phyloP scores from a whole-genome alignment of 2,113 vertebrate genomes.

The Pongo pygmaeus region DNA sequence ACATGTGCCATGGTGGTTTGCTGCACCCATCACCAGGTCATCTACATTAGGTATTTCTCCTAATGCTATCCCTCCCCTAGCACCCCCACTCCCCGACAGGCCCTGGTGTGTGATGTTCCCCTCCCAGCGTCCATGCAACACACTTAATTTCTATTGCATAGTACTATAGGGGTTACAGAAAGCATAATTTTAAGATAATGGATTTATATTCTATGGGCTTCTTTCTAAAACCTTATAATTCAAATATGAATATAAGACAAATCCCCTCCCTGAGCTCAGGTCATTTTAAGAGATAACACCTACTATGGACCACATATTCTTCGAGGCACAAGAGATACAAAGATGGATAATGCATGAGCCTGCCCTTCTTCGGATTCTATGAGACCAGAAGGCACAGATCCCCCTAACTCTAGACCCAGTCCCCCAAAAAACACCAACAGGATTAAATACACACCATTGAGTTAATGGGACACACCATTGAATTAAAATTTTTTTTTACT shows the following conservation, averaged over 20 bases:
- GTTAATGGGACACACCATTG: neutral
- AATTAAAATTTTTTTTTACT: neutral
- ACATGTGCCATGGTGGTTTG: too few species aligned
- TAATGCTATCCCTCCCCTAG: too few species aligned
- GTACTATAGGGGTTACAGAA: neutral
- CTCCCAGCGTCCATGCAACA: neutral
- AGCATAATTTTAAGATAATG: slow-evolving; percentile 57
- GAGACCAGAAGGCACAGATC: neutral
- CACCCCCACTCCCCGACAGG: too few species aligned
- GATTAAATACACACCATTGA: neutral
- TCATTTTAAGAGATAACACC: slow-evolving; percentile 46
- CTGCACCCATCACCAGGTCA: too few species aligned
- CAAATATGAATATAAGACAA: slow-evolving; percentile 15
- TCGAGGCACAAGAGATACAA: neutral
- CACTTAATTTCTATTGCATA: slow-evolving; percentile 30
- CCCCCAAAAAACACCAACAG: neutral
- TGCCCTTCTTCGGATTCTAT: neutral
- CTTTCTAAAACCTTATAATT: slow-evolving; percentile 54
- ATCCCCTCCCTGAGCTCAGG: neutral
- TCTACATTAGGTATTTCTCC: too few species aligned
- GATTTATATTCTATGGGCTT: slow-evolving; percentile 23
- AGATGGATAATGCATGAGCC: neutral
- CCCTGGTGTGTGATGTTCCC: too few species aligned
- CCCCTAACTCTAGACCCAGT: neutral
- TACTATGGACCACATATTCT: neutral